These are phyloP conservation scores for Corvus hawaiiensis DNA, from an alignment of 2,113 vertebrate species.

Conservation along the genomic window DNA sequence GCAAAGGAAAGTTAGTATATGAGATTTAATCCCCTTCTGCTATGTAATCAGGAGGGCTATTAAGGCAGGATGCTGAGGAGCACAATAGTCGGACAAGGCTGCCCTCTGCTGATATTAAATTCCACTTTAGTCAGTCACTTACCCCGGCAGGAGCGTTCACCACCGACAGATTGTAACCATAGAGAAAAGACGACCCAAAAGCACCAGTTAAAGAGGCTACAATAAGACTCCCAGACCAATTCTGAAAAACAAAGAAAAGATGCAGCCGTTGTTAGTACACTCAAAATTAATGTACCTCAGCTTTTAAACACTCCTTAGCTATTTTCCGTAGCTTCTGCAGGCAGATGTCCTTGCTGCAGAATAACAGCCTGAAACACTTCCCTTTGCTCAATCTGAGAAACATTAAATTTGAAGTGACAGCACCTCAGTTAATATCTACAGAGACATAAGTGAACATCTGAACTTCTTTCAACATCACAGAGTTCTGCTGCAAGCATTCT, in stretches of 20 bases:
- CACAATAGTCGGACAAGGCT: background rate
- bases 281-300: background rate
- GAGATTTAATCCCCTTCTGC: background rate
- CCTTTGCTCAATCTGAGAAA: background rate
- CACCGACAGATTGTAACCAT: constrained; percentile 88
- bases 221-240: constrained; percentile 77
- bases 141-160: constrained; percentile 85
- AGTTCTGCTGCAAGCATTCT: background rate
- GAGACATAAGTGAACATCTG: background rate
- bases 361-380: background rate
- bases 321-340: background rate
- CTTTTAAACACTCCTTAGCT: background rate
- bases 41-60: too few relatives aligned
- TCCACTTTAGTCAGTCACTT: constrained; percentile 56
- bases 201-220: constrained; percentile 80
- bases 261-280: background rate
- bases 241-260: constrained; percentile 62
- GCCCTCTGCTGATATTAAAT: background rate
- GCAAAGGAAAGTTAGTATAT: fast-evolving
- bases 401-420: background rate
- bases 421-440: background rate
- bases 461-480: background rate
- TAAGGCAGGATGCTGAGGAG: background rate
- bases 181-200: constrained; percentile 88
- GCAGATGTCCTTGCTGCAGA: background rate